Base-by-base conservation (phyloP, 2,888 invertebrate genomes). In the Cryptocephalus moraei region DNA sequence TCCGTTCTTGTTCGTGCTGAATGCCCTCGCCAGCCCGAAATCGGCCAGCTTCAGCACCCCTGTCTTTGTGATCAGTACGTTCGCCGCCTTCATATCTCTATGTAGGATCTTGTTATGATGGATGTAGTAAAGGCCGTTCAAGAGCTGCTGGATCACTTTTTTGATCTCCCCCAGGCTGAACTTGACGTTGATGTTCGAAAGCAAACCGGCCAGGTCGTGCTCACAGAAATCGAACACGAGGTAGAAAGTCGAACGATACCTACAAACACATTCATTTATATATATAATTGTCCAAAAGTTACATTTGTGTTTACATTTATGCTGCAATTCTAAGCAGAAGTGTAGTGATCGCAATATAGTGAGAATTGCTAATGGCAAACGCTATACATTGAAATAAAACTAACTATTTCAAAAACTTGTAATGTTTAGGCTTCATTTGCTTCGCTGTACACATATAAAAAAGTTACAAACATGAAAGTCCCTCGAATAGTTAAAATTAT, bases 81-180 rank as follows among this genome's bases (percentile, higher is more conserved):
- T 99, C 0, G 97, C 97, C 8, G 99, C 94, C 73, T 99, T 99
- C 96, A 99, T 96, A 63, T 99, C 99, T 59, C 95, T 78, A 64
- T 94, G 94, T 1, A 94, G 69, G 54, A 92, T 91, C 79, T 93
- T 94, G 68, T 93, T 94, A 60, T 87, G 91, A 66, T 99, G 97
- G 63, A 99, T 95, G 63, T 93, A 96, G 72, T 92, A 95, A 1
- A 99, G 75, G 4, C 94, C 91, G 65, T 91, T 88, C 2, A 91
- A 71, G 41, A 91, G 69, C 62, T 90, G 89, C 65, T 89, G 86
- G 78, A 90, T 85, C 10, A 90, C 92, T 71, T 92, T 93, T 65
- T 99, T 99, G 32, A 96, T 94, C 74, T 97, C 96, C 1, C 93
- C 94, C 59, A 96, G 78, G 61, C 86, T 91, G 67, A 99, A 96